phyloP scores from a whole-genome alignment of 2,113 vertebrate species.

The Stercorarius parasiticus region DNA sequence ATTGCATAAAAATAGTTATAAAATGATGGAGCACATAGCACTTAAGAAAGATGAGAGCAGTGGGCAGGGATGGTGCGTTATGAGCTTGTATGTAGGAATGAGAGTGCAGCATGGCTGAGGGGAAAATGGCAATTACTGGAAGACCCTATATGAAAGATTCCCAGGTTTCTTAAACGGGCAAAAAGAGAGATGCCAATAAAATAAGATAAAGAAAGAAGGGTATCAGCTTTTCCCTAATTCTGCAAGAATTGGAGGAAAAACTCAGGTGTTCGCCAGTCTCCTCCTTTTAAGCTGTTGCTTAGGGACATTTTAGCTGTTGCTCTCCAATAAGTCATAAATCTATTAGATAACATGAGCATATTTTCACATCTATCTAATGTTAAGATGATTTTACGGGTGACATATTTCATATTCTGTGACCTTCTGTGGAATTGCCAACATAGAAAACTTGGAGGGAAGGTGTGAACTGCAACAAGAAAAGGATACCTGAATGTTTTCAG shows the following conservation, averaged over 20 bases:
- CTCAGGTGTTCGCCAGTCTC: neutral
- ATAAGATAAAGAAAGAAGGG: neutral
- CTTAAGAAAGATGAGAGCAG: neutral
- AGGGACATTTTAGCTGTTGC: neutral
- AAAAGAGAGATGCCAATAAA: neutral
- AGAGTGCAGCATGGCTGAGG: neutral
- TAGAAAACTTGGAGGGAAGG: neutral
- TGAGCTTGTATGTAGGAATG: neutral
- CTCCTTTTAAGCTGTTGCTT: neutral
- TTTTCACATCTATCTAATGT: neutral
- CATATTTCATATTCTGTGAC: neutral
- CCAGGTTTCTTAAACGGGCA: neutral
- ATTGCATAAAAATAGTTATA: neutral
- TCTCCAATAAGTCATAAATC: neutral
- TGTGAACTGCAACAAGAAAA: neutral
- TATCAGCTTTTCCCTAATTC: neutral
- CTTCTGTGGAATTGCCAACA: neutral
- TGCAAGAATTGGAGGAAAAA: neutral
- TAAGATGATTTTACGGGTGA: neutral
- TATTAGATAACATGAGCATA: neutral
- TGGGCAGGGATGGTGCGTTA: neutral
- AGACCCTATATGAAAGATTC: neutral
- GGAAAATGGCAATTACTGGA: neutral
- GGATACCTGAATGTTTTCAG: neutral
- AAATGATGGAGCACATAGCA: neutral